A percentile compares a stretch with the other conserved stretches of the same genome.
Conservation (phyloP, 2,888 invertebrate species). For the Aporophyla nigra region DNA sequence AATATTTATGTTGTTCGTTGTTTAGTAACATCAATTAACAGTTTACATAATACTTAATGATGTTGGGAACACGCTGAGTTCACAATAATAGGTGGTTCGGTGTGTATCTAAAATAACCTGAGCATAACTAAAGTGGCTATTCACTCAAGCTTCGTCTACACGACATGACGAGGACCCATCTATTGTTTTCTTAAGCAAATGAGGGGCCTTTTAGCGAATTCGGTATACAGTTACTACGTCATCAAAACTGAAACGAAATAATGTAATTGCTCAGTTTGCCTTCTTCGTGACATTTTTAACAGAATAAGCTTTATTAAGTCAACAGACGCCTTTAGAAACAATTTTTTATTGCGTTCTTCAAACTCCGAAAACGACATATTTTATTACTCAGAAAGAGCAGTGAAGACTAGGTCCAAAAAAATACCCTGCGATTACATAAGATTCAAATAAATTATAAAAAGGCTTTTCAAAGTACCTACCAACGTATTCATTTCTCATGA, state of each 20-base stretch:
- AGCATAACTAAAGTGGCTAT: conserved; percentile 65
- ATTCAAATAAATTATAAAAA: conserved; percentile 14
- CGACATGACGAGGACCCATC: conserved; percentile 36
- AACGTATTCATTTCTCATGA: conserved; percentile 15
- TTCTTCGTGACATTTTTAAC: conserved; percentile 15
- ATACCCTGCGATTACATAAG: background rate
- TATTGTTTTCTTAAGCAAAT: conserved; percentile 68
- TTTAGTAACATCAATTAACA: conserved; percentile 51
- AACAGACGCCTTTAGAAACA: background rate
- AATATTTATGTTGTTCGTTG: conserved; percentile 47
- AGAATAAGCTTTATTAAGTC: conserved; percentile 4
- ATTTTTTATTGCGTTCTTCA: conserved; percentile 1
- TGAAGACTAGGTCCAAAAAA: conserved; percentile 4
- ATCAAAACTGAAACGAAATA: conserved; percentile 42
- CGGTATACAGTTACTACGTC: conserved; percentile 25
- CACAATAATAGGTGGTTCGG: conserved; percentile 51
- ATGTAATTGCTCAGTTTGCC: conserved; percentile 20
- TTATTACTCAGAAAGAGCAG: background rate
- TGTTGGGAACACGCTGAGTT: conserved; percentile 41
- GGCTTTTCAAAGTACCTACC: background rate
- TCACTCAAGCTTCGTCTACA: conserved; percentile 58
- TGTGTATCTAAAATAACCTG: conserved; percentile 60
- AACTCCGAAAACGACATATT: background rate
- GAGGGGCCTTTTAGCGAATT: conserved; percentile 55
- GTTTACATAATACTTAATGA: conserved; percentile 42